These are phyloP conservation scores for Pristionchus mayeri DNA, from an alignment of 2,888 invertebrate species.

Conservation along the genomic window DNA sequence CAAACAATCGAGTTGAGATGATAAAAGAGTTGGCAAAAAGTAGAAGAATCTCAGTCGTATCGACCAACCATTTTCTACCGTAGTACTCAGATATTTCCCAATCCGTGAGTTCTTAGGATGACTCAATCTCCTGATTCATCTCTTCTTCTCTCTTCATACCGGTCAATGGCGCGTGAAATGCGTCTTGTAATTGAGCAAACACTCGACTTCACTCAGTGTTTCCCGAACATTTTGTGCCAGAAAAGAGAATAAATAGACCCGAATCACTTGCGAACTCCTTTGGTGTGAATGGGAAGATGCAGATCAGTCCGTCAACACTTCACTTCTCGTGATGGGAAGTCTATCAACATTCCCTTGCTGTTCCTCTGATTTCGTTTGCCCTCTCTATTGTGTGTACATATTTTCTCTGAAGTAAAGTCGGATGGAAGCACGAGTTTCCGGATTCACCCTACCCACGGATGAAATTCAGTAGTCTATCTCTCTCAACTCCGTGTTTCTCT, in stretches of 20 bases:
- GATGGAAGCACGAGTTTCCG: slow-evolving; percentile 35
- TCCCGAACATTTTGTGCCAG: slow-evolving; percentile 14
- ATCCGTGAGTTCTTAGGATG: too few relatives aligned
- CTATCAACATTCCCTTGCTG: background rate
- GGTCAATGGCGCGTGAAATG: slow-evolving; percentile 37
- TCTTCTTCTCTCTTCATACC: background rate
- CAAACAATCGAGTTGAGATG: background rate
- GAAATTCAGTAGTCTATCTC: background rate
- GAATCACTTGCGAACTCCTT: background rate
- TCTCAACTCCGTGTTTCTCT: background rate
- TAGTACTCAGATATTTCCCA: background rate
- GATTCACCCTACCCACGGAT: background rate
- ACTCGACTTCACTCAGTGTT: background rate
- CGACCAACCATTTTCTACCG: background rate
- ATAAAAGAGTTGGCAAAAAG: slow-evolving; percentile 9
- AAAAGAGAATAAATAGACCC: slow-evolving; percentile 23
- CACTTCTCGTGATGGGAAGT: slow-evolving; percentile 1
- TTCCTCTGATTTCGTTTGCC: slow-evolving; percentile 5
- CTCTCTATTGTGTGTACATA: slow-evolving; percentile 38
- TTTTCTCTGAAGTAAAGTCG: background rate
- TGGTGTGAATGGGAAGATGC: background rate
- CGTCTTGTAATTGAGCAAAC: slow-evolving; percentile 22
- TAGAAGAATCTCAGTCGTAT: background rate
- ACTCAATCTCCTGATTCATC: background rate
- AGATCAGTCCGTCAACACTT: background rate